Evolutionary conservation across 2,797 vertebrate species (phyloP).

Genomic region (Uromys caudimaculatus): DNA sequence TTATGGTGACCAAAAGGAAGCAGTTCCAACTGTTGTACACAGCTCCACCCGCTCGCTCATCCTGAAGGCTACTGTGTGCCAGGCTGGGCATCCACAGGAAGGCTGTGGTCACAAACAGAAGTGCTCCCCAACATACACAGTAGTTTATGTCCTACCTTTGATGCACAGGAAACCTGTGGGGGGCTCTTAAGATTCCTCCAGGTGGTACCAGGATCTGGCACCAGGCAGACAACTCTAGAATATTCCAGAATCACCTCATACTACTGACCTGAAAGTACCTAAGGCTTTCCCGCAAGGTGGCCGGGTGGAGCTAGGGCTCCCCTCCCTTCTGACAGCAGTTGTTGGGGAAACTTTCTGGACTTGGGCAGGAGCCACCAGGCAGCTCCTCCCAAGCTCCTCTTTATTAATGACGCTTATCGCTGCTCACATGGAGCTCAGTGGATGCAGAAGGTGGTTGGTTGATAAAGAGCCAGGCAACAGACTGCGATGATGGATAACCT

Average conservation of each 20-base stretch:
- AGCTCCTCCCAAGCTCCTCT: conserved; percentile 80
- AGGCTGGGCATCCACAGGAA: neutral
- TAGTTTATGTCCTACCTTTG: too few species aligned
- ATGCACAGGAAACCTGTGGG: neutral
- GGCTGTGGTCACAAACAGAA: neutral
- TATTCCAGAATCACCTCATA: neutral
- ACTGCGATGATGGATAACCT: conserved; percentile 87
- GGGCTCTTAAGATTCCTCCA: neutral
- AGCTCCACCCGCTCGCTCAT: neutral
- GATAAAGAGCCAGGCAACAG: conserved; percentile 87
- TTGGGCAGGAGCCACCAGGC: conserved; percentile 17
- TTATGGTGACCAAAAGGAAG: neutral
- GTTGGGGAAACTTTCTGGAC: neutral
- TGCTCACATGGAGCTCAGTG: conserved; percentile 81
- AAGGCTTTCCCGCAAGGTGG: neutral
- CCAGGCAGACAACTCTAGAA: neutral
- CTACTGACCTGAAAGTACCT: too few species aligned
- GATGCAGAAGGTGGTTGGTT: conserved; percentile 85
- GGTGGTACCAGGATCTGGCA: neutral
- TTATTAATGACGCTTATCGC: conserved; percentile 87
- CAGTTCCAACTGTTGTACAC: too few species aligned
- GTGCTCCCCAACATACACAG: neutral
- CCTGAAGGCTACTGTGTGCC: neutral
- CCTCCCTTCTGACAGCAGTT: neutral
- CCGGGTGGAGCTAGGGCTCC: too few species aligned